These are phyloP conservation scores for Ancistrus triradiatus DNA, from an alignment of 2,113 vertebrate genomes.

Conservation along the genomic window DNA sequence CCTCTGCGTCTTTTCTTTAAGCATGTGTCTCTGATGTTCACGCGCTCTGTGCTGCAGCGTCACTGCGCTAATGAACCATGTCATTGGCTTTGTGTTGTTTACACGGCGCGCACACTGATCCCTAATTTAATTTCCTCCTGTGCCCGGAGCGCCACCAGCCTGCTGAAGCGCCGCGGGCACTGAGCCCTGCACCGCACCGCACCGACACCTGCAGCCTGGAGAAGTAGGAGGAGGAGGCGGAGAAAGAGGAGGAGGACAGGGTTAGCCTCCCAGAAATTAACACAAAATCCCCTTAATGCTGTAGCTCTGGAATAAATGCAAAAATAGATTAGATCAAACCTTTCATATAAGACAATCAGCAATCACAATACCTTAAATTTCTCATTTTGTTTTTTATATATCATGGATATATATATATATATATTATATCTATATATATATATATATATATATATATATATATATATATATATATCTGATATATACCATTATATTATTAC, in stretches of 20 bases:
- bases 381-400: too few species aligned
- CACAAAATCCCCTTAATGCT: too few species aligned
- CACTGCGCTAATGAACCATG: constrained; percentile 68
- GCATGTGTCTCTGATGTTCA: constrained; percentile 32
- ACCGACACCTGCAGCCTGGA: constrained; percentile 49
- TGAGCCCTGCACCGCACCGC: constrained; percentile 29
- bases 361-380: background rate
- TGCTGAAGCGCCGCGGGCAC: constrained; percentile 50
- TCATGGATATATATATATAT: too few species aligned
- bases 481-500: too few species aligned
- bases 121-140: background rate
- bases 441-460: too few species aligned
- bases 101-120: constrained; percentile 63
- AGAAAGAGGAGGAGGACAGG: too few species aligned
- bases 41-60: constrained; percentile 57
- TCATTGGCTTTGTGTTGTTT: constrained; percentile 80
- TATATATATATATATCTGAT: too few species aligned
- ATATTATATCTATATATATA: too few species aligned
- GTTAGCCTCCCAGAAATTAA: too few species aligned
- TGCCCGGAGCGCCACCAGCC: constrained; percentile 64
- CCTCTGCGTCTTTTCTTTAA: too few species aligned
- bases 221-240: constrained; percentile 13
- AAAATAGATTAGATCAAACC: too few species aligned
- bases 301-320: too few species aligned
- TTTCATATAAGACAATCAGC: background rate